Evolutionary conservation across 2,797 vertebrate genomes (phyloP).

Genomic region (Taenioides sp.): DNA sequence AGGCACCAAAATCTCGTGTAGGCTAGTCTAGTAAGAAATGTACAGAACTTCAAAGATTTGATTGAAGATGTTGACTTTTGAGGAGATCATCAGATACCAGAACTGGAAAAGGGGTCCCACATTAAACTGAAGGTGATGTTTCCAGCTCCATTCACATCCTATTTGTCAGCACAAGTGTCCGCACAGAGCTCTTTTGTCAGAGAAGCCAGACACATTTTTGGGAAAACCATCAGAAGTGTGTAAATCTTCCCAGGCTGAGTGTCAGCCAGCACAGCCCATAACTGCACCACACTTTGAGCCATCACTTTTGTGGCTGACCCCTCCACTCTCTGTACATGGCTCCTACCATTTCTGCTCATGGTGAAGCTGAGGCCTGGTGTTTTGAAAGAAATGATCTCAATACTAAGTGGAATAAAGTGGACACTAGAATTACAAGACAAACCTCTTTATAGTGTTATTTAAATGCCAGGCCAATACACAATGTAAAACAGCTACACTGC

Average conservation of each 20-base stretch:
- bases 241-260: conserved; percentile 53
- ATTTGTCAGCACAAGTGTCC: conserved; percentile 35
- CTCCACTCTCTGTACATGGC: conserved; percentile 35
- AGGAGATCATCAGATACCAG: background rate
- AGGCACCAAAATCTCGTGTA: too few species aligned
- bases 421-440: conserved; percentile 12
- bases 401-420: conserved; percentile 13
- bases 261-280: conserved; percentile 61
- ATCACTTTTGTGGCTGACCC: conserved; percentile 52
- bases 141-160: conserved; percentile 44
- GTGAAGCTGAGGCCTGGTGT: conserved; percentile 40
- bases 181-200: conserved; percentile 50
- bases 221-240: conserved; percentile 53
- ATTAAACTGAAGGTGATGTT: conserved; percentile 45
- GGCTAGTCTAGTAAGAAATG: background rate
- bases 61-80: background rate
- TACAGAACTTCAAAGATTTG: background rate
- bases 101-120: conserved; percentile 37
- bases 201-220: conserved; percentile 45
- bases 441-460: conserved; percentile 8
- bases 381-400: conserved; percentile 50
- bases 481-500: conserved; percentile 3
- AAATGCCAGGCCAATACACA: background rate
- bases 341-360: conserved; percentile 54
- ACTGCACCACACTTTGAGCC: conserved; percentile 54